phyloP scores from a whole-genome alignment of 2,888 invertebrate genomes.

The Eubasilissa splendida region DNA sequence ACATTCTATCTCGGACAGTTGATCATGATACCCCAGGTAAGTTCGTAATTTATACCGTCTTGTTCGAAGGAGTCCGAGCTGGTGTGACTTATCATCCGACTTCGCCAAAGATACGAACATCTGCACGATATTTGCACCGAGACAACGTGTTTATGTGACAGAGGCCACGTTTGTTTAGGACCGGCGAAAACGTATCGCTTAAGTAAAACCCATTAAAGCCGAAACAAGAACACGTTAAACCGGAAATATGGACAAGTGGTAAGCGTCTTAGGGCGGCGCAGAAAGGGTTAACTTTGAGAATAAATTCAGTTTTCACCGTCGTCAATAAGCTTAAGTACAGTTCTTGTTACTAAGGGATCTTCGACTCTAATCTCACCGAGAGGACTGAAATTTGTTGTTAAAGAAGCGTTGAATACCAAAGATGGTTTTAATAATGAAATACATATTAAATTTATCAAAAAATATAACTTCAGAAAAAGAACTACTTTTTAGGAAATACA shows the following conservation, averaged over 20 bases:
- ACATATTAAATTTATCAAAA: too few relatives aligned
- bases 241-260: conserved; percentile 2
- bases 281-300: conserved; percentile 1
- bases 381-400: too few relatives aligned
- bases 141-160: background rate
- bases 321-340: too few relatives aligned
- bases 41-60: conserved; percentile 10
- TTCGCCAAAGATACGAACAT: conserved; percentile 7
- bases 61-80: background rate
- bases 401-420: too few relatives aligned
- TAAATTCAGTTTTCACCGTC: background rate
- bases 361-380: too few relatives aligned
- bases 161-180: conserved; percentile 12
- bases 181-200: conserved; percentile 1
- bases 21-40: conserved; percentile 13
- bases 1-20: background rate
- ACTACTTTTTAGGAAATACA: too few relatives aligned
- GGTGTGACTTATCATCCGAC: background rate
- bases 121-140: conserved; percentile 13
- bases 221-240: conserved; percentile 22
- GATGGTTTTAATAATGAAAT: too few relatives aligned
- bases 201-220: conserved; percentile 11
- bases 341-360: too few relatives aligned
- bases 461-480: too few relatives aligned
- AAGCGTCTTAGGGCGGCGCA: conserved; percentile 7